These are phyloP conservation scores for Laupala kohalensis DNA, from an alignment of 1,140 invertebrate species.

Conservation along the genomic window DNA sequence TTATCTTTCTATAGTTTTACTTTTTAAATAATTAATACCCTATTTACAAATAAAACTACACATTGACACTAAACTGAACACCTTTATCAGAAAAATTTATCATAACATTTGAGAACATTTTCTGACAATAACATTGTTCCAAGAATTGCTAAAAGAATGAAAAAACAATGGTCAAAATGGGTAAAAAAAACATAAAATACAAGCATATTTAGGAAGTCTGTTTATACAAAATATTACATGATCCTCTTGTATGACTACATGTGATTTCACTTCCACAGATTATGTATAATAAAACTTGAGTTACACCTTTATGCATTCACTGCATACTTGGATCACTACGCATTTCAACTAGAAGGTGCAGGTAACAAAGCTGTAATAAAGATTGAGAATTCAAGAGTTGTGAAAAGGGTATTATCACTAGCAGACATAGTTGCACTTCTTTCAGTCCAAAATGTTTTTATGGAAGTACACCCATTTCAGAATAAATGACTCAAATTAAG, in stretches of 20 bases:
- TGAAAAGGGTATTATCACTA: background rate
- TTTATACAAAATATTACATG: background rate
- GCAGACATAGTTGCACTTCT: background rate
- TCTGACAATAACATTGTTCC: too few species aligned
- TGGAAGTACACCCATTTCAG: background rate
- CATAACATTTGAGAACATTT: background rate
- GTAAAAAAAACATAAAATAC: background rate
- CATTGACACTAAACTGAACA: background rate
- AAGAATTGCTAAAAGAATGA: too few species aligned
- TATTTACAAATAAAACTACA: background rate
- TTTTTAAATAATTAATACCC: too few species aligned
- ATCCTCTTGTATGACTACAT: background rate
- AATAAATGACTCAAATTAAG: too few species aligned
- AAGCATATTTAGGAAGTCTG: background rate
- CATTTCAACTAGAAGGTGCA: background rate
- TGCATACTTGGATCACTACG: background rate
- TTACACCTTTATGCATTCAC: too few species aligned
- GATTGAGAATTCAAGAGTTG: background rate
- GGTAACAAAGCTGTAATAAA: background rate
- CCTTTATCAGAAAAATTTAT: background rate
- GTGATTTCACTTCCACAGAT: background rate
- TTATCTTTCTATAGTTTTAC: too few species aligned
- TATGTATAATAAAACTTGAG: background rate
- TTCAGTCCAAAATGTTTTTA: background rate
- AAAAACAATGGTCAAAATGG: background rate